Evolutionary conservation across 2,797 vertebrate species (phyloP).

Genomic region (Tragopan temminckii): DNA sequence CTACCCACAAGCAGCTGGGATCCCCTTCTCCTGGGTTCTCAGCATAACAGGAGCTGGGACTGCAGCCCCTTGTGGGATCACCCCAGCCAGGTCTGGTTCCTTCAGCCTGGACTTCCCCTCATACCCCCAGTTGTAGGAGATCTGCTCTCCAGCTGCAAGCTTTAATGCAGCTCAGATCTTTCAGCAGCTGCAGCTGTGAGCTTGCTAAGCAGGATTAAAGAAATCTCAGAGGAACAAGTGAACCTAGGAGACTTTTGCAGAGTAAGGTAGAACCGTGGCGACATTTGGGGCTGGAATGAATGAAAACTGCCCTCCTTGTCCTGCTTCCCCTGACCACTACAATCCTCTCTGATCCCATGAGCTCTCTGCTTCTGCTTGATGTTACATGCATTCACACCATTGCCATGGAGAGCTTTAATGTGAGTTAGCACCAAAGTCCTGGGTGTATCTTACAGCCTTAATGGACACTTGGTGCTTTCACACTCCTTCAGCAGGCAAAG

Average conservation of each 20-base stretch:
- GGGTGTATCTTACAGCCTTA: neutral
- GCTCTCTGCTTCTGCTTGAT: neutral
- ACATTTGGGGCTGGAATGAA: neutral
- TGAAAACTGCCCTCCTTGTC: neutral
- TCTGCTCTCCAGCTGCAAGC: neutral
- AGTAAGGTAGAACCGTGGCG: neutral
- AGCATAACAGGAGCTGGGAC: rapidly evolving
- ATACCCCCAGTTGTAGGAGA: neutral
- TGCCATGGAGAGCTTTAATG: neutral
- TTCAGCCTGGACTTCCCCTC: neutral
- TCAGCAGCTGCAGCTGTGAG: neutral
- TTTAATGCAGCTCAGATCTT: neutral
- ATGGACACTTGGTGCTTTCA: slow-evolving; percentile 1
- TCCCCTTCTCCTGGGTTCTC: neutral
- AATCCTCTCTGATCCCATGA: neutral
- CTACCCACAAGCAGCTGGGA: neutral
- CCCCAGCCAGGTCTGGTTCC: neutral
- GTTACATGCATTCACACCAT: neutral
- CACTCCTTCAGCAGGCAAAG: neutral
- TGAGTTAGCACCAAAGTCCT: neutral
- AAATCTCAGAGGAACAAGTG: neutral
- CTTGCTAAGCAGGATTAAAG: neutral
- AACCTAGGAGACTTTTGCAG: neutral
- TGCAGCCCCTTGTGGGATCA: neutral
- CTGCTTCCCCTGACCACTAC: neutral